Base-by-base conservation (phyloP, 2,113 vertebrate genomes). In the Cryptotis parvus region DNA sequence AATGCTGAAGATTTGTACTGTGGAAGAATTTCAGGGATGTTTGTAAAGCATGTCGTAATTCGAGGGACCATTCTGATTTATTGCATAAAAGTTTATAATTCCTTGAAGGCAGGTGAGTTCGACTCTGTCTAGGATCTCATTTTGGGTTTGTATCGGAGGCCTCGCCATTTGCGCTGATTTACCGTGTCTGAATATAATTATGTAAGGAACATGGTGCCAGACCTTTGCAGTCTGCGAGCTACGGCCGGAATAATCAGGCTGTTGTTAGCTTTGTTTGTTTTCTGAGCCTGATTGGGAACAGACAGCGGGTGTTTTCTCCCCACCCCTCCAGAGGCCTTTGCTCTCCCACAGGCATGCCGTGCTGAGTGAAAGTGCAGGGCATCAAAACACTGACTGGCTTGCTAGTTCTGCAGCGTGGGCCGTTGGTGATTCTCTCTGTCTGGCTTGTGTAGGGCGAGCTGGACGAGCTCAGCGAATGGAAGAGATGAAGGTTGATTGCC, bases 381-480 rank as follows among this genome's bases (percentile, higher is more conserved):
- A 14, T 15, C 83, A 87, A 84, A 58, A 16, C 52, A 77, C 94
- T 85, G 91, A n/a, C n/a, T 14, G 10, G 43, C 6, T 11, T 24
- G 35, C 0, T 0, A 82, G 87, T n/a, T n/a, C 85, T 88, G 77
- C 69, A 70, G 72, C 81, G 84, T 15, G 65, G 90, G n/a, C n/a
- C 77, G 41, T 37, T 63, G 27, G 72, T 93, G 75, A 49, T 52
- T 33, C 45, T 1, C 20, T 49, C 16, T 90, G 20, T 96, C 96
- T 97, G 97, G 79, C 74, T 96, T 96, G 87, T 79, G 89, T 96
- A 99, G 99, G 99, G 99, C 97, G 99, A 99, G 97, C 96, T 99
- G 98, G 99, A 99, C 66, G 99, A 99, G 97, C 98, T 99, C 90
- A 99, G 99, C 31, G 99, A 97, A 99, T 99, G 99, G 99, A 99